Base-by-base conservation (phyloP, 1,140 invertebrate genomes). In the Acyrthosiphon pisum region DNA sequence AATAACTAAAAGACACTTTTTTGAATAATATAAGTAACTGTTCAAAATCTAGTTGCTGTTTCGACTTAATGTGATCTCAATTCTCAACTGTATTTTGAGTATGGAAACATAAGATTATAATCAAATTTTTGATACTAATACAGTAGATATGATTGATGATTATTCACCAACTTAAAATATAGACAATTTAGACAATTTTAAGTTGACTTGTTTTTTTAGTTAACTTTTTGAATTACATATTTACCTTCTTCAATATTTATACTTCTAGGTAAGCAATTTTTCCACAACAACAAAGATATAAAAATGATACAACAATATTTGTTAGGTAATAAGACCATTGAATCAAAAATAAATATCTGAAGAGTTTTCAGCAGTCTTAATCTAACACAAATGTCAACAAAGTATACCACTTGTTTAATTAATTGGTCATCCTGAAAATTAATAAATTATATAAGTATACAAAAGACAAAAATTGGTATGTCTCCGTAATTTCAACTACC, bases 241-340 rank as follows among this genome's bases (percentile, higher is more conserved):
- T 84, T 92, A 93, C 91, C 91, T 56, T 86, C n/a, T 84, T 86
- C 11, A 44, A 56, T 30, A 86, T 86, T 93, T 84, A 56, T 35
- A 53, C 35, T 22, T 41, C 20, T 44, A 41, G 91, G 91, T 41
- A 93, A 56, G 26, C 81, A 93, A 86, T 84, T 86, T 56, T 84
- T 93, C 91, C 91, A 93, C n/a, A 93, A 53, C 26, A 93, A 56
- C 30, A 93, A 86, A 35, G 81, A 93, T 93, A 44, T 44, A 84
- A 93, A 93, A 86, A 93, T 53, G 2, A 86, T 22, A 93, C 91
- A 93, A 56, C 91, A 93, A 84, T 93, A 93, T 56, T 93, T 93
- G 41, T 93, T 93, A 9, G 81, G 81, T 56, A 93, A 86, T 20
- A 93, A 30, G 9, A 93, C 81, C 91, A 93, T 93, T 56, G 91